Percentiles rank a stretch among this genome's conserved stretches.
phyloP scores from a whole-genome alignment of 2,797 vertebrate genomes.

The Gymnothorax reevesii region DNA sequence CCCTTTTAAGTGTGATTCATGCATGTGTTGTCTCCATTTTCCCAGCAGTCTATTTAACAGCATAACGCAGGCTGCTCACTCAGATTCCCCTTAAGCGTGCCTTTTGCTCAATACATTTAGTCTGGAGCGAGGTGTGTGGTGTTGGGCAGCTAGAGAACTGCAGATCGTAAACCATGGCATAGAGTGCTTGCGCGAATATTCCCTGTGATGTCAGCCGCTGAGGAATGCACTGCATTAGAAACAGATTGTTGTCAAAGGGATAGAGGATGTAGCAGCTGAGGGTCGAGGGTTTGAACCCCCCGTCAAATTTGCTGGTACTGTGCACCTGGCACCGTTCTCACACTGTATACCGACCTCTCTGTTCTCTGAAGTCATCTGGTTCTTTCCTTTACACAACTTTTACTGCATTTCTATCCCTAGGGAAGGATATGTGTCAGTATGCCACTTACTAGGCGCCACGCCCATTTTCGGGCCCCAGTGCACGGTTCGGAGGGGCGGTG shows the following conservation, averaged over 20 bases:
- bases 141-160: neutral
- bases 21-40: conserved; percentile 54
- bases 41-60: conserved; percentile 4
- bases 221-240: neutral
- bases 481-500: no score
- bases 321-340: neutral
- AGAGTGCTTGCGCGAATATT: neutral
- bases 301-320: no score
- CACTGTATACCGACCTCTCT: neutral
- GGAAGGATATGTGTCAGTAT: conserved; percentile 5
- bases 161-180: neutral
- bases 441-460: neutral
- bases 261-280: neutral
- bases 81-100: neutral
- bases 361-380: conserved; percentile 46
- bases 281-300: neutral
- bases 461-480: no score
- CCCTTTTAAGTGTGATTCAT: conserved; percentile 70
- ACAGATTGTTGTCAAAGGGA: neutral
- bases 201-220: neutral
- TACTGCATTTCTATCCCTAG: conserved; percentile 30
- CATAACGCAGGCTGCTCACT: neutral
- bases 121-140: neutral
- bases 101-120: neutral
- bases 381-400: conserved; percentile 37